A percentile compares a stretch with the other conserved stretches of the same genome.
phyloP scores from a whole-genome alignment of 2,888 invertebrate genomes.

The Anthoptus insignis region DNA sequence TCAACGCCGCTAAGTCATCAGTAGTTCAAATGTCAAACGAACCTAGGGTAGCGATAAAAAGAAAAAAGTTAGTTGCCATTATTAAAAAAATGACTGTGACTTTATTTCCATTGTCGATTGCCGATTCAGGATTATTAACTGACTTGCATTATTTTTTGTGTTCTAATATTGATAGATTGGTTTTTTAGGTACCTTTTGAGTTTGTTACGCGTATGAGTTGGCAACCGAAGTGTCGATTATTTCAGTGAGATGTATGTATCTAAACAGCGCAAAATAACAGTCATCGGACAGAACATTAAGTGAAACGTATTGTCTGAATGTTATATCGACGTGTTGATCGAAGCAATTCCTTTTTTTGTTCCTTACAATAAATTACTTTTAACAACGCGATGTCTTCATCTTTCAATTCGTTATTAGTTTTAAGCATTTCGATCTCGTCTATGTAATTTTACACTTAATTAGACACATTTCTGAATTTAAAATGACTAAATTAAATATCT shows the following conservation, averaged over 20 bases:
- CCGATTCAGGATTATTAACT: conserved; percentile 86
- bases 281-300: conserved; percentile 73
- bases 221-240: conserved; percentile 66
- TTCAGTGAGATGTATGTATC: conserved; percentile 70
- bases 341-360: conserved; percentile 61
- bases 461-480: too few species aligned
- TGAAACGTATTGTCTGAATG: conserved; percentile 69
- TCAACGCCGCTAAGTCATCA: conserved; percentile 84
- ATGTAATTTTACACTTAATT: too few species aligned
- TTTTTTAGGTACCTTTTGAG: conserved; percentile 78
- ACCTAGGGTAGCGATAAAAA: conserved; percentile 85
- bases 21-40: conserved; percentile 86
- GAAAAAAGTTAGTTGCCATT: conserved; percentile 82
- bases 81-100: conserved; percentile 87
- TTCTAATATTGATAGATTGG: conserved; percentile 87
- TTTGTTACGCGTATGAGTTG: conserved; percentile 69
- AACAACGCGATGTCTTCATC: conserved; percentile 62
- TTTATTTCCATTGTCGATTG: conserved; percentile 86
- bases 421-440: background rate
- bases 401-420: conserved; percentile 13
- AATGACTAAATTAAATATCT: background rate
- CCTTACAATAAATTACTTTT: conserved; percentile 57
- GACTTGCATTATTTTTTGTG: conserved; percentile 87
- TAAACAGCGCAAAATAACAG: conserved; percentile 77
- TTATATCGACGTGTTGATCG: conserved; percentile 52